Evolutionary conservation across 2,113 vertebrate genomes (phyloP).

Genomic region (Seriola dumerili): DNA sequence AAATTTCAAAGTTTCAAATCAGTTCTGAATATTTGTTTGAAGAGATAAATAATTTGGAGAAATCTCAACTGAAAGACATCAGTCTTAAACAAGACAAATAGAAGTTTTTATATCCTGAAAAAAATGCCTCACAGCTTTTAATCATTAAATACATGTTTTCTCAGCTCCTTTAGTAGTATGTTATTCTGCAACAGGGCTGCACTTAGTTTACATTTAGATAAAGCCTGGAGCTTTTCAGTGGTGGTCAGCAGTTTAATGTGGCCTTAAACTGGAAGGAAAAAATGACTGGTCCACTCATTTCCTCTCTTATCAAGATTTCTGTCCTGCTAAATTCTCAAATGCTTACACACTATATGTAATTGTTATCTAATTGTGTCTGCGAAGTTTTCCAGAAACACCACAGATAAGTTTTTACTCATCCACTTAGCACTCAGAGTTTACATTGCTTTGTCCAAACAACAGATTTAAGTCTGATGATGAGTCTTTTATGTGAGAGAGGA

Average conservation of each 20-base stretch:
- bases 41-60: too few relatives aligned
- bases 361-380: slow-evolving; percentile 10
- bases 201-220: slow-evolving; percentile 18
- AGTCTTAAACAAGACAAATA: too few relatives aligned
- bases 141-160: neutral
- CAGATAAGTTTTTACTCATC: slow-evolving; percentile 7
- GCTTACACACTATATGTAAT: neutral
- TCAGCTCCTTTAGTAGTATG: neutral
- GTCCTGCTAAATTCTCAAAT: slow-evolving; percentile 18
- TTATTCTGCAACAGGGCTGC: neutral
- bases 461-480: slow-evolving; percentile 36
- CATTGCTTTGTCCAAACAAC: slow-evolving; percentile 30
- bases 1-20: too few relatives aligned
- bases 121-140: too few relatives aligned
- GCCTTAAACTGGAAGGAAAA: too few relatives aligned
- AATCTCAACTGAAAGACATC: too few relatives aligned
- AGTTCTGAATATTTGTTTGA: too few relatives aligned
- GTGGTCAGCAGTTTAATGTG: too few relatives aligned
- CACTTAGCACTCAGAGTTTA: slow-evolving; percentile 18
- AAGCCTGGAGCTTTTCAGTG: neutral
- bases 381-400: neutral
- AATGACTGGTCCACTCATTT: too few relatives aligned
- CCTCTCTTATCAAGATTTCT: neutral
- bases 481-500: slow-evolving; percentile 23
- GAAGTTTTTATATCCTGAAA: too few relatives aligned